Percentiles rank a stretch among this genome's conserved stretches.
phyloP scores from a whole-genome alignment of 2,113 vertebrate species.

The Grus americana region DNA sequence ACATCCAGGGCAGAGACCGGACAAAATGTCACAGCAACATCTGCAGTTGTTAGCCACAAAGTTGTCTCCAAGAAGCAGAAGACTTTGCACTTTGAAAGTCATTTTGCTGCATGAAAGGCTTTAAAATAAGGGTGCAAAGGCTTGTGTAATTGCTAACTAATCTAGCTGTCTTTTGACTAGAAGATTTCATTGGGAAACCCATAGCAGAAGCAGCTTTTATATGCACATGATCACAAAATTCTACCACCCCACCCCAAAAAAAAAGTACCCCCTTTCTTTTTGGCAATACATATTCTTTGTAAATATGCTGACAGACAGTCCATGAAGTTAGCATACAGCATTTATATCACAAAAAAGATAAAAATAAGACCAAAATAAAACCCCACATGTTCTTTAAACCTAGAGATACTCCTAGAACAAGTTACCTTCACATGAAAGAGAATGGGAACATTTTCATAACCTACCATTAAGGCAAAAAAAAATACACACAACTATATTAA shows the following conservation, averaged over 20 bases:
- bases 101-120: neutral
- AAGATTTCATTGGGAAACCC: neutral
- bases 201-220: neutral
- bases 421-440: neutral
- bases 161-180: neutral
- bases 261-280: neutral
- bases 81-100: neutral
- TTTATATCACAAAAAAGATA: neutral
- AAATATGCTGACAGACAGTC: neutral
- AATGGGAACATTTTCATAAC: neutral
- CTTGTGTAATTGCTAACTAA: neutral
- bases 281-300: neutral
- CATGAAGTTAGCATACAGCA: neutral
- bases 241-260: too few species aligned
- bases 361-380: neutral
- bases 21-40: neutral
- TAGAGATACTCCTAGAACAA: neutral
- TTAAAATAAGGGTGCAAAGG: slow-evolving; percentile 14
- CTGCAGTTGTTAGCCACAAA: neutral
- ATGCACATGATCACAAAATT: neutral
- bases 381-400: neutral
- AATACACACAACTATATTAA: accelerated
- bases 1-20: neutral
- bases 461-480: neutral
- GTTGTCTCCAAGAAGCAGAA: neutral